Evolutionary conservation across 2,888 invertebrate genomes (phyloP).

Genomic region (Drosophila cracens): DNA sequence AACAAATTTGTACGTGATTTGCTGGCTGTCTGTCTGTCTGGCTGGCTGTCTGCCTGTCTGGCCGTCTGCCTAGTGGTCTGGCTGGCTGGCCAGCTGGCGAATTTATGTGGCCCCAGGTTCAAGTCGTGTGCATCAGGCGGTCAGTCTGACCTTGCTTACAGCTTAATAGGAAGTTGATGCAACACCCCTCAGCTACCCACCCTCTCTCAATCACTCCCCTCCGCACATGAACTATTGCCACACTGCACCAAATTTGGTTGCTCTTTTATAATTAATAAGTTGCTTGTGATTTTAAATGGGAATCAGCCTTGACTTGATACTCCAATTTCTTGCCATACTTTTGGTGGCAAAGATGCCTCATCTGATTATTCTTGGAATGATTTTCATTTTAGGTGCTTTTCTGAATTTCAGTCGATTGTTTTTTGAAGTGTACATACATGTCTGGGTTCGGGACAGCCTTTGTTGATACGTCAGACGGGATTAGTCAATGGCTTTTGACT

Average conservation of each 20-base stretch:
- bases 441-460: conserved; percentile 34
- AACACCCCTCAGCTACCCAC: not conserved
- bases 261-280: not conserved
- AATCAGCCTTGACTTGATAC: not conserved
- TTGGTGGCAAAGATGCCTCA: not conserved
- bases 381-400: too few species aligned
- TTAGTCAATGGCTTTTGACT: conserved; percentile 66
- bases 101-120: conserved; percentile 61
- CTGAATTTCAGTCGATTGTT: not conserved
- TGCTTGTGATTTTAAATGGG: not conserved
- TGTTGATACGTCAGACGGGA: conserved; percentile 77
- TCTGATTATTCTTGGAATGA: rapidly evolving
- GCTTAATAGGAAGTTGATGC: conserved; percentile 45
- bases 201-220: not conserved
- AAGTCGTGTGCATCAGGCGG: conserved; percentile 64
- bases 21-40: conserved; percentile 22
- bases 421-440: conserved; percentile 2
- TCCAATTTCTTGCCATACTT: not conserved
- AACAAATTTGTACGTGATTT: conserved; percentile 65
- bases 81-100: conserved; percentile 21
- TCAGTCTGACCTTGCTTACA: conserved; percentile 64
- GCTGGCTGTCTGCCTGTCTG: not conserved
- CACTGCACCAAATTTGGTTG: not conserved
- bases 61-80: not conserved
- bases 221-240: conserved; percentile 6